Base-by-base conservation (phyloP, 1,140 invertebrate species). In the Sinella curviseta region DNA sequence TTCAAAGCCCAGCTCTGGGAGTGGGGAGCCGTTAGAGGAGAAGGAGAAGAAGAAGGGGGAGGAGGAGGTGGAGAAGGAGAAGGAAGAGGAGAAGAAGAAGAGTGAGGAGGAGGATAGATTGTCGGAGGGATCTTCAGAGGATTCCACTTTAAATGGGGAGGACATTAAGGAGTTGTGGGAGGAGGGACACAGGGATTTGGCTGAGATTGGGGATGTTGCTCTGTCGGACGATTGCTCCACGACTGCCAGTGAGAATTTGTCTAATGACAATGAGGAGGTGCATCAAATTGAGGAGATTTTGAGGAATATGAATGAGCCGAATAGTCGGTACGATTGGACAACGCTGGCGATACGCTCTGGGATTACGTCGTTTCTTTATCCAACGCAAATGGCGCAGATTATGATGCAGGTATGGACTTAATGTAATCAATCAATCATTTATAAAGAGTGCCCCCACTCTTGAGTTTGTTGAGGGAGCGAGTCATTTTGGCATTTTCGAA, bases 381-480 rank as follows among this genome's bases (percentile, higher is more conserved):
- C 78, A 16, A 31, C 28, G 30, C 65, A 70, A 70, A 70, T 57
- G 31, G 55, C 28, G 1, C 39, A 76, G 34, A 76, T 34, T 14
- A 36, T 79, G 54, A 76, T 76, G 33, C 78, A 76, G 55, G 74
- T 80, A n/a, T n/a, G n/a, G n/a, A n/a, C n/a, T n/a, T n/a, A n/a
- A 39, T 80, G 26, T 70, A n/a, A 14, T 12, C 8, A 60, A 60
- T 48, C 57, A 30, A 74, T 20, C 60, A 60, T 70, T 65, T 76
- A 24, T 34, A 35, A 67, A 34, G 26, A 60, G 77, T 76, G 33
- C 78, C 17, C 39, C 17, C 20, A 48, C 28, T 67, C 74, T 65
- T 54, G 30, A 60, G 24, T 60, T 60, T 60, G 14, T 8, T 48
- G 8, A 8, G 39, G 20, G 39, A 20, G 20, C 4, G 57, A 60